phyloP scores from a whole-genome alignment of 1,140 invertebrate genomes.

The Scaptomyza graminum region DNA sequence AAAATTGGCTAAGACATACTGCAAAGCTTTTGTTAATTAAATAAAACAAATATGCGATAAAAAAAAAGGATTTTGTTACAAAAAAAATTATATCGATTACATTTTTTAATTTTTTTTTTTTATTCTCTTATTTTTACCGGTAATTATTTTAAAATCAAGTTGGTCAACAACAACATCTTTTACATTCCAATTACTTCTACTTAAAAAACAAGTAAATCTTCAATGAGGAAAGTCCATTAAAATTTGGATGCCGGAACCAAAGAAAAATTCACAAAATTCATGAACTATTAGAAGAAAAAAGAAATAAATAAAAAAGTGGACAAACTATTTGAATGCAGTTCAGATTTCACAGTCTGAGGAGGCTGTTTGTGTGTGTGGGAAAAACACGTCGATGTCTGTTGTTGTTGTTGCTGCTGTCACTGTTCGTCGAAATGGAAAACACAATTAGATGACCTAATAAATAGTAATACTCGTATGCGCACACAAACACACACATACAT shows the following conservation, averaged over 20 bases:
- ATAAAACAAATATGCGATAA: too few species aligned
- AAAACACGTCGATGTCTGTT: constrained; percentile 52
- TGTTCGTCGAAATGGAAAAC: constrained; percentile 74
- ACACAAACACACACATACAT: constrained; percentile 49
- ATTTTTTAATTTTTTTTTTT: too few species aligned
- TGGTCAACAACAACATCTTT: too few species aligned
- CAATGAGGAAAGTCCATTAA: constrained; percentile 48
- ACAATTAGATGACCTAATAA: constrained; percentile 83
- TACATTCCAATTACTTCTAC: constrained; percentile 6
- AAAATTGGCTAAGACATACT: not conserved
- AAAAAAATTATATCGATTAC: too few species aligned
- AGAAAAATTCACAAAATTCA: constrained; percentile 37
- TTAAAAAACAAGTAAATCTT: constrained; percentile 23
- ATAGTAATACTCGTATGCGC: constrained; percentile 59
- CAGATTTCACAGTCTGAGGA: constrained; percentile 12
- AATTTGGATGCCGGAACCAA: constrained; percentile 50
- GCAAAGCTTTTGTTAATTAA: not conserved
- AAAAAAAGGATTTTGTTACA: too few species aligned
- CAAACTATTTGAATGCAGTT: constrained; percentile 27
- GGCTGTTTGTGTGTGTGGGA: constrained; percentile 61
- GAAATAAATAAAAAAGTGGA: constrained; percentile 15
- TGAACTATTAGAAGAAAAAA: constrained; percentile 19
- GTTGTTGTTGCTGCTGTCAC: constrained; percentile 17
- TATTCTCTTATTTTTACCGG: too few species aligned
- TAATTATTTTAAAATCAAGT: too few species aligned